A percentile compares a stretch with the other conserved stretches of the same genome.
Evolutionary conservation across 1,140 invertebrate species (phyloP).

Genomic region (Myzus persicae): DNA sequence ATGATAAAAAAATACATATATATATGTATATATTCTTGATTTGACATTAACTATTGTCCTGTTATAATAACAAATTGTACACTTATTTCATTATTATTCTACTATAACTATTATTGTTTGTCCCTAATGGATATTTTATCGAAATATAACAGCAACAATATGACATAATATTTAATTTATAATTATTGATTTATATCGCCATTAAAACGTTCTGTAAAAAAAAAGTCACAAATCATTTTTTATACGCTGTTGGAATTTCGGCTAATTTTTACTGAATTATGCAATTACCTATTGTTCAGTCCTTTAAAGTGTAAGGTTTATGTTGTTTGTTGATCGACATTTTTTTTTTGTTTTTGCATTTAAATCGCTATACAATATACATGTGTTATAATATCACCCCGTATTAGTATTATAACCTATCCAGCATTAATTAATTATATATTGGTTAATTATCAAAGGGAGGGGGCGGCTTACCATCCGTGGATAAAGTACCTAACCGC

Average conservation of each 20-base stretch:
- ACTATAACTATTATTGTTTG: no score
- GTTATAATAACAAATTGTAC: no score
- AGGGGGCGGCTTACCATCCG: no score
- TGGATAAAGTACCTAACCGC: not conserved
- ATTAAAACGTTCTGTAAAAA: not conserved
- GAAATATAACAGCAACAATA: not conserved
- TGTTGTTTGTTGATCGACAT: not conserved
- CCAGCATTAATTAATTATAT: not conserved
- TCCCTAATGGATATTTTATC: no score
- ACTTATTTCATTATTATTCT: no score
- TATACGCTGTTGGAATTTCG: not conserved
- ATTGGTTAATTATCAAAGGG: no score
- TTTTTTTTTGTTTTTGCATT: not conserved
- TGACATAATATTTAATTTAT: not conserved
- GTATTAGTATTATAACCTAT: not conserved
- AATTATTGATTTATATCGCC: not conserved
- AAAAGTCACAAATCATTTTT: not conserved
- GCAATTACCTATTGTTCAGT: not conserved
- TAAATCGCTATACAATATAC: not conserved
- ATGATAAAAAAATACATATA: no score
- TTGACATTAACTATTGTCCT: no score
- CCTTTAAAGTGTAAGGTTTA: not conserved
- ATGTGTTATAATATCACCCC: no score
- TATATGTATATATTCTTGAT: no score
- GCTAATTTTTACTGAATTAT: not conserved